phyloP scores from a whole-genome alignment of 2,797 vertebrate genomes.

The Margarornis squamiger region DNA sequence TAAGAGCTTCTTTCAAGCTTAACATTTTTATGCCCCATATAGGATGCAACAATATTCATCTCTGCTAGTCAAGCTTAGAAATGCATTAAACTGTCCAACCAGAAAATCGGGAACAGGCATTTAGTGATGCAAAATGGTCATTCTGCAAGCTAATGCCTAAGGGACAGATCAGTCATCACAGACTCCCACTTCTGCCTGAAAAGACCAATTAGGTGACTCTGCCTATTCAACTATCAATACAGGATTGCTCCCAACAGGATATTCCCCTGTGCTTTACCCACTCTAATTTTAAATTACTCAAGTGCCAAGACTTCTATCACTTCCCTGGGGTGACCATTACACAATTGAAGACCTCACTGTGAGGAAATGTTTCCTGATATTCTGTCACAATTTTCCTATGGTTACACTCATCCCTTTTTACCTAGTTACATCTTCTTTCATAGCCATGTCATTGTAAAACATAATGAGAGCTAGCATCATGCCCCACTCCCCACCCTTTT shows the following conservation, averaged over 20 bases:
- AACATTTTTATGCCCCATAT: slow-evolving; percentile 54
- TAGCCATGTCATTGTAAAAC: neutral
- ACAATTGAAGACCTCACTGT: slow-evolving; percentile 28
- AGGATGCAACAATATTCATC: slow-evolving; percentile 64
- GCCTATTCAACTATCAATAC: slow-evolving; percentile 65
- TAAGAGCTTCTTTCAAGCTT: slow-evolving; percentile 49
- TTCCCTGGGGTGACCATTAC: slow-evolving; percentile 61
- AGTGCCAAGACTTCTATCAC: slow-evolving; percentile 65
- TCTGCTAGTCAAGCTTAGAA: slow-evolving; percentile 63
- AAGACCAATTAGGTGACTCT: slow-evolving; percentile 68
- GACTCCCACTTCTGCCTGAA: slow-evolving; percentile 64
- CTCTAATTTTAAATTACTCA: slow-evolving; percentile 71
- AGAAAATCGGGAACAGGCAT: slow-evolving; percentile 69
- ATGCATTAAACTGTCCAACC: slow-evolving; percentile 68
- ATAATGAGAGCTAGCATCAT: neutral
- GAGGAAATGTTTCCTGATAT: slow-evolving; percentile 59
- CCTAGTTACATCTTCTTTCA: neutral
- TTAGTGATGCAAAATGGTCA: slow-evolving; percentile 70
- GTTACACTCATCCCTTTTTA: neutral
- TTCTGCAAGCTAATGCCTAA: slow-evolving; percentile 61
- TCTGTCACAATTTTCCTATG: slow-evolving; percentile 41
- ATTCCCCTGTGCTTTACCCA: slow-evolving; percentile 64
- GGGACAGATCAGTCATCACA: slow-evolving; percentile 66
- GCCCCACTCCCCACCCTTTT: accelerated
- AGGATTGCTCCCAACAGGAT: slow-evolving; percentile 65